These are phyloP conservation scores for Agrilus mali DNA, from an alignment of 2,888 invertebrate species.

Conservation along the genomic window DNA sequence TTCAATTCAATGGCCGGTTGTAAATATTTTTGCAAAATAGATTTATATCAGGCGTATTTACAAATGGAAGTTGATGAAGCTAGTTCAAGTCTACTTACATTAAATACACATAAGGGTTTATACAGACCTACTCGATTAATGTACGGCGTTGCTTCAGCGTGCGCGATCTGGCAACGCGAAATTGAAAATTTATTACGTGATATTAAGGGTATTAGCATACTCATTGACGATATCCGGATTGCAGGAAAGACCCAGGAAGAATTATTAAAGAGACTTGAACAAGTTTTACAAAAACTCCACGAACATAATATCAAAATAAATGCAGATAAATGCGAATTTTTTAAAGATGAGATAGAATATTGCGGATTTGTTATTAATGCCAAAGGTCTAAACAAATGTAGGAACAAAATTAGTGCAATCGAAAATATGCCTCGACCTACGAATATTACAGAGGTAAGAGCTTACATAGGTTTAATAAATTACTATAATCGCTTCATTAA, in stretches of 20 bases:
- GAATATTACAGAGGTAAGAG: conserved; percentile 2
- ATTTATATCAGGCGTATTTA: conserved; percentile 1
- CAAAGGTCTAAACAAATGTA: neutral
- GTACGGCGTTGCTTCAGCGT: neutral
- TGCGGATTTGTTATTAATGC: neutral
- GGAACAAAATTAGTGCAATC: neutral
- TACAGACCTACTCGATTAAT: conserved; percentile 1
- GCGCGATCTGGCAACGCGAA: conserved; percentile 2
- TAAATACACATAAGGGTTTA: conserved; percentile 4
- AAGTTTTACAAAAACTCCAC: neutral
- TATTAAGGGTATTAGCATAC: neutral
- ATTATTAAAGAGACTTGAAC: too few relatives aligned
- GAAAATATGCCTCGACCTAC: neutral
- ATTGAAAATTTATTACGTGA: conserved; percentile 3
- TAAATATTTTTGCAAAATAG: conserved; percentile 1
- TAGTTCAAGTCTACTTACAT: neutral
- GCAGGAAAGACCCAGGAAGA: too few relatives aligned
- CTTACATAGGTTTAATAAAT: conserved; percentile 2
- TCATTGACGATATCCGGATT: too few relatives aligned
- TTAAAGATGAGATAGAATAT: conserved; percentile 1
- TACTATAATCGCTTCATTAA: conserved; percentile 3
- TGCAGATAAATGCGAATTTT: neutral
- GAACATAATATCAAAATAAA: neutral
- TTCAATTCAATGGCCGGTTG: neutral
- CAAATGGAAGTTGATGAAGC: conserved; percentile 1